Evolutionary conservation across 2,113 vertebrate genomes (phyloP), one percentile per base, ranked within the genome.

Genomic region (Symphodus melops): DNA sequence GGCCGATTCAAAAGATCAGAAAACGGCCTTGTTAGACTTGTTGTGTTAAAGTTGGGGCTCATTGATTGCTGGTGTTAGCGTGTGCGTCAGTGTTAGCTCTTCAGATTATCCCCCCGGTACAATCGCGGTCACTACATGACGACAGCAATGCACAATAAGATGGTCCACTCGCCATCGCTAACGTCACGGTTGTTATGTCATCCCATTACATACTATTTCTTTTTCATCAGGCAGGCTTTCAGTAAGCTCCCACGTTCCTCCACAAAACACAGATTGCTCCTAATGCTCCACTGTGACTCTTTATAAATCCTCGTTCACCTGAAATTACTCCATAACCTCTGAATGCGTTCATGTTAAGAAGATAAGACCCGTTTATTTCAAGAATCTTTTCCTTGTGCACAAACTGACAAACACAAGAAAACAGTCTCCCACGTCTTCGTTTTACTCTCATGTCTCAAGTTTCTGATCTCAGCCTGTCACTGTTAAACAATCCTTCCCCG

Each of bases 251-350:
- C 28, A 55, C 39, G n/a, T 28, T 8, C 48, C 9, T 72, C 20
- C 41, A 59, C 28, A 33, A 68, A 62, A 77, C 61, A 59, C 46
- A 46, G 65, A 11, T 20, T 51, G 5, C 19, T 39, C 59, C 20
- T 13, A 9, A 56, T 1, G 23, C 49, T 71, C 21, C 51, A 67
- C 0, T 33, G 25, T 12, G n/a, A n/a, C 42, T 53, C 44, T 41
- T 66, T 61, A 64, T 19, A 63, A 65, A 51, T 42, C 39, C 21
- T 12, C n/a, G 21, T 51, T 49, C 11, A 23, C 53, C 23, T 55
- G 46, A 42, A 69, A 60, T 12, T 16, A 41, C 33, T 23, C 53
- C 8, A 2, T 25, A 72, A 75, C 51, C 53, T 68, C 68, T 25
- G 69, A 44, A 73, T 23, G 2, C 46, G 36, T 68, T 13, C 9